Base-by-base conservation (phyloP, 2,113 vertebrate species). In the Cebidichthys violaceus region DNA sequence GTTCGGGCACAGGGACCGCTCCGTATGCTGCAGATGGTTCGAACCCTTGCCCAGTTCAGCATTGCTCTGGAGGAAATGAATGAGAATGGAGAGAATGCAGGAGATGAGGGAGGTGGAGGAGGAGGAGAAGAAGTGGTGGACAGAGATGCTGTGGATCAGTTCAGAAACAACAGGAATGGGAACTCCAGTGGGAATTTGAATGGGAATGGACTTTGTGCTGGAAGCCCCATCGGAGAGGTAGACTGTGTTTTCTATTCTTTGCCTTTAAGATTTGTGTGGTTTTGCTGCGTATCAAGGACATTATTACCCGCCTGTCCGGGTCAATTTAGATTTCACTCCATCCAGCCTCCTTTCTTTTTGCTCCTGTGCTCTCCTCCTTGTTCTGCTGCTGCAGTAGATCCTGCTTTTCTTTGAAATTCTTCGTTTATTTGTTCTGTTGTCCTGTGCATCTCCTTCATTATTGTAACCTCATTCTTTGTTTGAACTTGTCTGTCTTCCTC, bases 21-120 rank as follows among this genome's bases (percentile, higher is more conserved):
- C 95, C 96, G 95, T 91, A 99, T 99, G 98, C 97, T 99, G 95
- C 97, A 98, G 95, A 99, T 99, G 97, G 98, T 99, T 91, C 97
- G 96, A 95, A 98, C 97, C 92, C 96, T 99, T 85, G 97, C 97
- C 92, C 97, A 99, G 95, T 99, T 99, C 96, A 97, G 97, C 94
- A 97, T 99, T 87, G 97, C 97, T 90, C 95, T 99, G 96, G 98
- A 99, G 94, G 98, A 98, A 89, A 99, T 99, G 97, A 96, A 96
- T 59, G 97, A 99, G 92, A 95, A 94, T 72, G 96, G 96, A 59
- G 96, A 96, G 43, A 95, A 94, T 31, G 86, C 93, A 14, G 92
- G 96, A 35, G 94, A 96, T 70, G 94, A 95, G 88, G 89, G 91
- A 64, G 90, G 69, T 11, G 89, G 72, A 22, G 85, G 86, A 60